Evolutionary conservation across 2,113 vertebrate genomes (phyloP).

Genomic region (Pogonocichla stellata): DNA sequence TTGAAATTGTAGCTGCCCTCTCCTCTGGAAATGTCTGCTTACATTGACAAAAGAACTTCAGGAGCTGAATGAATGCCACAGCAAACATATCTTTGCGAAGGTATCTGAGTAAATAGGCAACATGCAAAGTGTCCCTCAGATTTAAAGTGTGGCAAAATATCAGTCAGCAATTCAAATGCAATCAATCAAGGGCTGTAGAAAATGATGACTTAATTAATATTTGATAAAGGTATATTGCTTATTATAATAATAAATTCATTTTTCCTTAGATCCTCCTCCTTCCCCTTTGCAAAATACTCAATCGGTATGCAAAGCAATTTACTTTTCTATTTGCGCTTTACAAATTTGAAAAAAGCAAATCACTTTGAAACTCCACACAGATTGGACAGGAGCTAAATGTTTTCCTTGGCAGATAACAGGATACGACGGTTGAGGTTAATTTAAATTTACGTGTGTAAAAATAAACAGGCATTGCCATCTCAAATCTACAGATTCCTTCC

Average conservation of each 20-base stretch:
- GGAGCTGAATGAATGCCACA: background rate
- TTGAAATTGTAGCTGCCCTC: background rate
- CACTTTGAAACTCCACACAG: slow-evolving; percentile 9
- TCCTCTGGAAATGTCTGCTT: background rate
- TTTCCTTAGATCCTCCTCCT: background rate
- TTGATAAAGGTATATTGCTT: slow-evolving; percentile 38
- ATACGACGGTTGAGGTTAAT: background rate
- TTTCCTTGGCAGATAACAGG: slow-evolving; percentile 12
- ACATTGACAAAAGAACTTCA: background rate
- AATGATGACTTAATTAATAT: slow-evolving; percentile 47
- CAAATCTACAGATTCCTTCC: background rate
- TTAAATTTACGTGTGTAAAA: background rate
- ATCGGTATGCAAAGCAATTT: slow-evolving; percentile 6
- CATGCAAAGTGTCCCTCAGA: background rate
- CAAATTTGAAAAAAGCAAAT: slow-evolving; percentile 19
- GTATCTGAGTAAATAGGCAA: background rate
- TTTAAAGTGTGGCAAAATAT: background rate
- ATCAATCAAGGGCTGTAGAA: slow-evolving; percentile 9
- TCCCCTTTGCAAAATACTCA: background rate
- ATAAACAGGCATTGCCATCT: slow-evolving; percentile 14
- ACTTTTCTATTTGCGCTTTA: slow-evolving; percentile 17
- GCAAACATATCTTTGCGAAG: background rate
- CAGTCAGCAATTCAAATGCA: slow-evolving; percentile 3
- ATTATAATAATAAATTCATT: slow-evolving; percentile 26
- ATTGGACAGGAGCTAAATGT: background rate